Evolutionary conservation across 2,888 invertebrate species (phyloP).

Genomic region (Dynastes tityus): DNA sequence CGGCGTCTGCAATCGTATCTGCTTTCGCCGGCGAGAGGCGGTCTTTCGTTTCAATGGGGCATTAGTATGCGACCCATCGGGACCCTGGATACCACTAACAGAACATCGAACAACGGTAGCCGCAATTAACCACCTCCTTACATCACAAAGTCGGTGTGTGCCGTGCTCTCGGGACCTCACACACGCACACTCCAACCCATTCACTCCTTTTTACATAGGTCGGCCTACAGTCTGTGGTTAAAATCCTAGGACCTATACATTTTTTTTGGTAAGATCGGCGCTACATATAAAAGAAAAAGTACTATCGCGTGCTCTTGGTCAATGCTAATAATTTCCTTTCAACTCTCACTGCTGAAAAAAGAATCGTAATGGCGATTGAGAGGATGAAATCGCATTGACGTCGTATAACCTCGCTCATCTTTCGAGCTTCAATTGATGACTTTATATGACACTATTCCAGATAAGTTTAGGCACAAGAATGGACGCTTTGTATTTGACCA

Average conservation of each 20-base stretch:
- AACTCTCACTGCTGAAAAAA: no score
- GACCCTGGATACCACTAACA: slow-evolving; percentile 55
- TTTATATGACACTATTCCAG: no score
- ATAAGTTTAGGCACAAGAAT: no score
- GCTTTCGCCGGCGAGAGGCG: slow-evolving; percentile 52
- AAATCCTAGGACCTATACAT: slow-evolving; percentile 2
- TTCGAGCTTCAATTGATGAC: no score
- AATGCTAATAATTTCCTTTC: no score
- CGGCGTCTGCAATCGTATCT: slow-evolving; percentile 41
- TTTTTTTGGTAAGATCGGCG: neutral
- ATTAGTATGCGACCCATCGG: slow-evolving; percentile 56
- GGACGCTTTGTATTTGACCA: no score
- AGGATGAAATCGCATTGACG: no score
- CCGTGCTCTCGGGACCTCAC: slow-evolving; percentile 44
- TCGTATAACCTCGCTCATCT: no score
- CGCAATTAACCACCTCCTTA: slow-evolving; percentile 57
- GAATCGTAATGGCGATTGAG: no score
- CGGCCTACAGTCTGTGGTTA: neutral
- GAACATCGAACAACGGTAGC: slow-evolving; percentile 57
- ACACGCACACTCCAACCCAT: slow-evolving; percentile 43
- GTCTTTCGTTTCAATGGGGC: slow-evolving; percentile 48
- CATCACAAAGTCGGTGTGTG: slow-evolving; percentile 43
- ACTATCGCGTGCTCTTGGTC: no score
- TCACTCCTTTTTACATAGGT: slow-evolving; percentile 32
- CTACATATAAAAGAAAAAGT: no score